phyloP scores from a whole-genome alignment of 2,888 invertebrate species.

The Perizoma flavofasciatum region DNA sequence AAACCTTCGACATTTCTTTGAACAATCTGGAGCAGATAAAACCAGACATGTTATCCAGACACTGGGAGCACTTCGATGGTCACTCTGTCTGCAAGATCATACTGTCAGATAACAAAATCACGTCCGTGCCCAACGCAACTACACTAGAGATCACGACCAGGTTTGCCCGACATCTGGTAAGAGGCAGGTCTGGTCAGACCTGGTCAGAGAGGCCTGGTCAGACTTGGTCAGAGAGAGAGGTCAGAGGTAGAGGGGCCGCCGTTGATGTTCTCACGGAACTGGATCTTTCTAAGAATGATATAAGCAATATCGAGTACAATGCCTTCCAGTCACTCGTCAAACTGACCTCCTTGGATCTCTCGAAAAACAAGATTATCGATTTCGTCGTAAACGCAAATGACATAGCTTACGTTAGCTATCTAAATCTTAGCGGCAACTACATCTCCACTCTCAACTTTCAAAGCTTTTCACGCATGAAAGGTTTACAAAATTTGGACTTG shows the following conservation, averaged over 20 bases:
- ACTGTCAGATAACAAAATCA: slow-evolving; percentile 63
- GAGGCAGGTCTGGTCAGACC: slow-evolving; percentile 20
- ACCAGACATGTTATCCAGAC: slow-evolving; percentile 63
- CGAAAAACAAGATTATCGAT: slow-evolving; percentile 57
- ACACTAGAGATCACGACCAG: slow-evolving; percentile 47
- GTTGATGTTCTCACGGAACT: slow-evolving; percentile 61
- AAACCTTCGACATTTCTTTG: slow-evolving; percentile 70
- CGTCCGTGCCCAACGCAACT: slow-evolving; percentile 59
- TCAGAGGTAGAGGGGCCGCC: slow-evolving; percentile 31
- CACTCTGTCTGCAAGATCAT: slow-evolving; percentile 64
- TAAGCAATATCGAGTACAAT: slow-evolving; percentile 60
- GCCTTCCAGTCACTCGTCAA: slow-evolving; percentile 64
- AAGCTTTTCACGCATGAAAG: slow-evolving; percentile 63
- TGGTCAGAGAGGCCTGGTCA: too few relatives aligned
- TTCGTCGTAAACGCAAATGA: slow-evolving; percentile 63
- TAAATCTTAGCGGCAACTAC: slow-evolving; percentile 67
- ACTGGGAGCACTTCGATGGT: slow-evolving; percentile 65
- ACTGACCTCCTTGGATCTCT: slow-evolving; percentile 62
- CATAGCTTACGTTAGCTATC: slow-evolving; percentile 54
- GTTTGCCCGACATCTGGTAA: slow-evolving; percentile 43
- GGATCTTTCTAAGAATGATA: slow-evolving; percentile 67
- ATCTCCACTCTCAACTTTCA: slow-evolving; percentile 56
- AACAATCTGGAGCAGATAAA: slow-evolving; percentile 61
- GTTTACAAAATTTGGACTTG: slow-evolving; percentile 70
- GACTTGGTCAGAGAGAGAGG: neutral